Conservation (phyloP, 2,113 vertebrate genomes). For the Catharus bicknelli region DNA sequence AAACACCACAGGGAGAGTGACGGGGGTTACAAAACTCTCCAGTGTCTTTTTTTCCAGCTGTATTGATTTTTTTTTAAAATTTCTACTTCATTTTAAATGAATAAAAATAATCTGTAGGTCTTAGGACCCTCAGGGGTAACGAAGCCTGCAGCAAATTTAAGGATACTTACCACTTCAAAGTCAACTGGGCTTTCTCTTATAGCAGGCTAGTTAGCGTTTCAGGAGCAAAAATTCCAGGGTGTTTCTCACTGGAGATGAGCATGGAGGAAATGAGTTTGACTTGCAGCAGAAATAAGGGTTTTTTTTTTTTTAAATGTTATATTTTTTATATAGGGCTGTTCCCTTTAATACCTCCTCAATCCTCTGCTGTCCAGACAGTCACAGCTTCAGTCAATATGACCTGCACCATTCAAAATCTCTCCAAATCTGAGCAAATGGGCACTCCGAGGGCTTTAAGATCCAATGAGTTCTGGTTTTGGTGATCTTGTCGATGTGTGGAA, state of each 20-base stretch:
- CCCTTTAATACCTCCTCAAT: neutral
- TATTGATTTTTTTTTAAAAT: neutral
- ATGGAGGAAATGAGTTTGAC: neutral
- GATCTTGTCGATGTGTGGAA: neutral
- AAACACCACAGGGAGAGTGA: neutral
- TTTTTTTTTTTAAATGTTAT: neutral
- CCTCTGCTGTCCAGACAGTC: neutral
- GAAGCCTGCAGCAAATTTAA: conserved; percentile 35
- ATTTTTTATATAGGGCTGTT: neutral
- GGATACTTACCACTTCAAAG: conserved; percentile 47
- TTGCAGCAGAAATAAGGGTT: conserved; percentile 23
- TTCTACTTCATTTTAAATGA: conserved; percentile 40
- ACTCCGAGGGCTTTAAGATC: neutral
- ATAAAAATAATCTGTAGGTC: conserved; percentile 35
- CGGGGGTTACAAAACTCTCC: neutral
- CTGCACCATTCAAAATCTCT: neutral
- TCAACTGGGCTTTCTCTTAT: conserved; percentile 10
- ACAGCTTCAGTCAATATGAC: neutral
- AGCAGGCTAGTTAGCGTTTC: neutral
- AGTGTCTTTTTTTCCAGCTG: neutral
- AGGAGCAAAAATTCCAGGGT: neutral
- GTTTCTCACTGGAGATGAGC: neutral
- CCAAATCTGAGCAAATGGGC: neutral
- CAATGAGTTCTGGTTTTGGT: neutral
- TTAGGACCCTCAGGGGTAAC: neutral